Base-by-base conservation (phyloP, 2,797 vertebrate genomes). In the Carcharodon carcharias region DNA sequence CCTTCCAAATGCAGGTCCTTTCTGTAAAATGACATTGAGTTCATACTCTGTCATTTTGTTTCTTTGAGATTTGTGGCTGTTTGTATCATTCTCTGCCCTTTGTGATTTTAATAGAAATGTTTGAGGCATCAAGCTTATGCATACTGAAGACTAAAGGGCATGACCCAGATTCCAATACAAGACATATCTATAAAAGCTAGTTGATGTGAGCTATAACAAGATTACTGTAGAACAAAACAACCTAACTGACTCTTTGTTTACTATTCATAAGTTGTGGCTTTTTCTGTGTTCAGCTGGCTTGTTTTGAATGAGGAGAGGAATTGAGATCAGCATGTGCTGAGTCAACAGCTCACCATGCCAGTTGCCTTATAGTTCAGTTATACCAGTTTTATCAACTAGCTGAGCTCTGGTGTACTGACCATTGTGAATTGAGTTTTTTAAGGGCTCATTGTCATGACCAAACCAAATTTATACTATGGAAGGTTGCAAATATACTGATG, bases 311-410 rank as follows among this genome's bases (percentile, higher is more conserved):
- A 69, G 56, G 56, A 63, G 21, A 95, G 63, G 40, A 95, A 69
- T 95, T 69, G 35, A 69, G n/a, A 40, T 67, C 23, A 95, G 63
- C 21, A 18, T 95, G 9, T 50, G 92, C 92, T 95, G 92, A 69
- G 63, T 69, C 35, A 69, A 69, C 63, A 95, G 63, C 63, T 95
- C 92, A 40, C 4, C 40, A 95, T 65, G 21, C 63, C 63, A 69
- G 92, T 95, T 69, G 63, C 63, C 61, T 69, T 69, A 8, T 16
- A n/a, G 63, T 95, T 94, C 6, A 94, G 23, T 95, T 0, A 65
- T 95, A 45, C 92, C 45, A 69, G 40, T 65, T 95, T 95, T 95
- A 95, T 95, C 92, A 45, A 65, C 40, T 69, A 65, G 87, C 87
- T 89, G 31, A 31, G 45, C 21, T 67, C 63, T 63, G 6, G 26